Evolutionary conservation across 2,888 invertebrate genomes (phyloP).

Genomic region (Agrotis exclamationis): DNA sequence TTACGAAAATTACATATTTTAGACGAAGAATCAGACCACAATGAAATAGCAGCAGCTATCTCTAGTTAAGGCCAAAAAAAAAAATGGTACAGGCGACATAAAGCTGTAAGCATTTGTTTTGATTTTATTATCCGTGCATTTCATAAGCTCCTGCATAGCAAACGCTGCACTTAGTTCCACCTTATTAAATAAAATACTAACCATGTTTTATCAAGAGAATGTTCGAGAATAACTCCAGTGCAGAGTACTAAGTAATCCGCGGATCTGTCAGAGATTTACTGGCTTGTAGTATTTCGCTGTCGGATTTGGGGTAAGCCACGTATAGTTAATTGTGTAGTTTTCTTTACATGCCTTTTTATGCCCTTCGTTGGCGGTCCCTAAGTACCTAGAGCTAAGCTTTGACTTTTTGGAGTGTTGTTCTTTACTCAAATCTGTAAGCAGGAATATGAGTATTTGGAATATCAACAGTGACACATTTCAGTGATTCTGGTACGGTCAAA

Average conservation of each 20-base stretch:
- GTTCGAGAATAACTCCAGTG: constrained; percentile 32
- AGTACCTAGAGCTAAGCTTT: constrained; percentile 5
- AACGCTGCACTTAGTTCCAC: background rate
- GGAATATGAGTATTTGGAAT: background rate
- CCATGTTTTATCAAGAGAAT: constrained; percentile 20
- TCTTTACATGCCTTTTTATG: constrained; percentile 14
- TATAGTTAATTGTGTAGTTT: constrained; percentile 52
- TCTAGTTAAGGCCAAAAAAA: too few relatives aligned
- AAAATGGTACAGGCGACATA: background rate
- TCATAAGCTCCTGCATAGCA: background rate
- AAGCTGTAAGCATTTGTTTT: background rate
- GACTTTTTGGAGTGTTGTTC: background rate
- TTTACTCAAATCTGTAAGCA: background rate
- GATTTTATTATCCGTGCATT: background rate
- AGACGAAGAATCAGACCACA: too few relatives aligned
- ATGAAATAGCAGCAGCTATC: too few relatives aligned
- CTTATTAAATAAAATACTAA: constrained; percentile 35
- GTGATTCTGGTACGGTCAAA: too few relatives aligned
- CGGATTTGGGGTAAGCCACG: constrained; percentile 61
- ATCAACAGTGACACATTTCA: too few relatives aligned
- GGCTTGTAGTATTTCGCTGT: constrained; percentile 68
- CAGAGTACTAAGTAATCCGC: constrained; percentile 47
- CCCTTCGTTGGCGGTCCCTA: constrained; percentile 38
- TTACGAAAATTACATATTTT: too few relatives aligned
- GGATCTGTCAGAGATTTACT: constrained; percentile 64